A percentile compares a stretch with the other conserved stretches of the same genome.
Evolutionary conservation across 2,888 invertebrate species (phyloP).

Genomic region (Drosophila nigricruria): DNA sequence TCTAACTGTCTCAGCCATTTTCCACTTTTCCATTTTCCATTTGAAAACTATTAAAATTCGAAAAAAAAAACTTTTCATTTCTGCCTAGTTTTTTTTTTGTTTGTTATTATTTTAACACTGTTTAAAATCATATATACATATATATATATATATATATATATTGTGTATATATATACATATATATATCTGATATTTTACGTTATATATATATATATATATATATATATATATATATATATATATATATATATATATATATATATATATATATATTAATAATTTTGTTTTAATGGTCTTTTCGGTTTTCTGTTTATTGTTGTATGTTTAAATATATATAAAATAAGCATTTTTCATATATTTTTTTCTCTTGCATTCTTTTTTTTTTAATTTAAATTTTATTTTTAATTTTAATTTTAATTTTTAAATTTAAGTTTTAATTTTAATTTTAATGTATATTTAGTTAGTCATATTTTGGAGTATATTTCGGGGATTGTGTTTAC

Average conservation of each 20-base stretch:
- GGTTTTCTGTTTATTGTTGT: conserved; percentile 68
- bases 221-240: conserved; percentile 51
- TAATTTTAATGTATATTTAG: conserved; percentile 44
- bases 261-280: conserved; percentile 34
- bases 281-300: conserved; percentile 68
- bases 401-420: conserved; percentile 2
- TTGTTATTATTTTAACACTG: conserved; percentile 44
- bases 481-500: conserved; percentile 44
- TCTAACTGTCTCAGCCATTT: conserved; percentile 46
- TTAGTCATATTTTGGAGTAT: conserved; percentile 44
- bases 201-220: conserved; percentile 32
- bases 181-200: conserved; percentile 45
- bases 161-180: conserved; percentile 45
- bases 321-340: conserved; percentile 80
- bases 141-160: conserved; percentile 49
- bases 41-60: conserved; percentile 72
- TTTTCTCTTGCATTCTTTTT: conserved; percentile 20
- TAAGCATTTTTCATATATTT: conserved; percentile 62
- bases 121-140: conserved; percentile 66
- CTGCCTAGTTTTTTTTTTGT: conserved; percentile 38
- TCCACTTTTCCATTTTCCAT: conserved; percentile 27
- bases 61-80: conserved; percentile 48
- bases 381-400: neutral
- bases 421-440: conserved; percentile 9
- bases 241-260: conserved; percentile 45